Conservation (phyloP, 2,797 vertebrate genomes). For the Acanthis flammea region DNA sequence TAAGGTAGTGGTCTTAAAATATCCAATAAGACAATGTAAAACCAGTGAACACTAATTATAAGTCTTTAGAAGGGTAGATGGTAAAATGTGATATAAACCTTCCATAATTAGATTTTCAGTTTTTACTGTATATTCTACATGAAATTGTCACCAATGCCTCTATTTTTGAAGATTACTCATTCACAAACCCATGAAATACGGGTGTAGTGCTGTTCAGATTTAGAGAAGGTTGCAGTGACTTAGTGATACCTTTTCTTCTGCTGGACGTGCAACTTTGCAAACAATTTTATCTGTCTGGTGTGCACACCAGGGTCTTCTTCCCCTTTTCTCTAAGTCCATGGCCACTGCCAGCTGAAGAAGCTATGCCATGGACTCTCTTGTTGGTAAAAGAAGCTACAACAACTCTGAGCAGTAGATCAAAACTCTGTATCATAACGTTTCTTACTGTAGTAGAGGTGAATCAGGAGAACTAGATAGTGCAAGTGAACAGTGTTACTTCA, state of each 20-base stretch:
- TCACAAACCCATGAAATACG: not conserved
- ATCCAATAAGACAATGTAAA: not conserved
- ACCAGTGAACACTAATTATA: not conserved
- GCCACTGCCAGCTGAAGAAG: not conserved
- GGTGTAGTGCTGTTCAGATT: not conserved
- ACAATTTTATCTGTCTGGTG: not conserved
- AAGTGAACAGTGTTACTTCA: not conserved
- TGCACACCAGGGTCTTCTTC: not conserved
- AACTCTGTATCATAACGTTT: not conserved
- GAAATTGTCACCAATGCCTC: not conserved
- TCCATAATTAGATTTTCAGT: not conserved
- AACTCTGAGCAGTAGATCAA: not conserved
- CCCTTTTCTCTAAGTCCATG: not conserved
- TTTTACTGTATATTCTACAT: not conserved
- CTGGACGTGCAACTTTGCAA: not conserved
- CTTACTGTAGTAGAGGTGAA: not conserved
- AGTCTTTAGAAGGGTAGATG: not conserved
- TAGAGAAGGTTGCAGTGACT: not conserved
- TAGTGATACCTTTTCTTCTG: not conserved
- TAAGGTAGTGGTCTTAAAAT: conserved; percentile 3
- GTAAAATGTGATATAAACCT: not conserved
- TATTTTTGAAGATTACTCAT: not conserved
- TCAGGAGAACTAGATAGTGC: not conserved
- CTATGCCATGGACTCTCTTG: not conserved
- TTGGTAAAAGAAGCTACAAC: not conserved